Conservation (phyloP, 2,797 vertebrate species). For the Trichosurus vulpecula region DNA sequence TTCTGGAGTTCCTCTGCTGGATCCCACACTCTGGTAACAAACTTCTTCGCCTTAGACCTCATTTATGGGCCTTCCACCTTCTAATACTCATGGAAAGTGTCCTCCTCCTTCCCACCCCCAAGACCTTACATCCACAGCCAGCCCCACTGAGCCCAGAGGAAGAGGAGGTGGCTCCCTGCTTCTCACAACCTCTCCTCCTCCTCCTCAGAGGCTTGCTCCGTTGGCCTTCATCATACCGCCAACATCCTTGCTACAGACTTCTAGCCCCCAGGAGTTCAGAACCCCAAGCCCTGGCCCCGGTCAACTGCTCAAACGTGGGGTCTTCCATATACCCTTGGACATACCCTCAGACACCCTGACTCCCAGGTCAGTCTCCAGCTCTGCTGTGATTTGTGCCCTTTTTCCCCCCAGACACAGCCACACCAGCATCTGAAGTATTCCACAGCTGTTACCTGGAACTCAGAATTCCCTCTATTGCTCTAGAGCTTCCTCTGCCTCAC, state of each 20-base stretch:
- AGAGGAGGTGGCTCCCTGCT: background rate
- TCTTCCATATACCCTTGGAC: no score
- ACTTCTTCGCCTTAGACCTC: background rate
- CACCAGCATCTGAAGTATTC: background rate
- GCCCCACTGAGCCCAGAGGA: background rate
- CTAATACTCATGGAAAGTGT: background rate
- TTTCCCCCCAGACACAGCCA: background rate
- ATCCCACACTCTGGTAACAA: background rate
- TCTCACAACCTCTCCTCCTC: background rate
- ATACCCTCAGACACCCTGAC: background rate
- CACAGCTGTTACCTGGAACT: background rate
- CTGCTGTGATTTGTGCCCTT: background rate
- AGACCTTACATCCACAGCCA: background rate
- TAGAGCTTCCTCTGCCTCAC: background rate
- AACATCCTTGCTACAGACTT: background rate
- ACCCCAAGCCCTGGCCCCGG: no score
- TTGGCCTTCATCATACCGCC: background rate
- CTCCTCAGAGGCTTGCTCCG: background rate
- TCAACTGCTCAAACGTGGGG: no score
- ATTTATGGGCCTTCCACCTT: background rate
- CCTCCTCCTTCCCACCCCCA: background rate
- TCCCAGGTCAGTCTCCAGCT: background rate
- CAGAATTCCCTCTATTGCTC: background rate
- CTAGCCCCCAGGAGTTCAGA: background rate
- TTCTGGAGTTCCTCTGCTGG: background rate